Conservation (phyloP, 2,797 vertebrate genomes). For the Catostomus latipinnis region DNA sequence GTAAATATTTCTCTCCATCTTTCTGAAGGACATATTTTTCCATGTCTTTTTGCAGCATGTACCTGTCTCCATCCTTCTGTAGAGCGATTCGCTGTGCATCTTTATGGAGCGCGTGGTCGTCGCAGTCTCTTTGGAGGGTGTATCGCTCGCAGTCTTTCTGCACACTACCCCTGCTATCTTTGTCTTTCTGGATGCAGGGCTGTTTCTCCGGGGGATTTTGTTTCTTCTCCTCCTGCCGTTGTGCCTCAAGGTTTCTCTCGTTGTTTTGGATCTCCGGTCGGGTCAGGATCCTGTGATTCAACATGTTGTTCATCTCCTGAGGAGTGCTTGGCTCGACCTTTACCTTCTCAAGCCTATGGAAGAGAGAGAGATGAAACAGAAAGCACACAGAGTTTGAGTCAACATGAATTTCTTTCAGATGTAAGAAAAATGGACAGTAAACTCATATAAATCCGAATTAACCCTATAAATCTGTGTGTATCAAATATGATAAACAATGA, state of each 20-base stretch:
- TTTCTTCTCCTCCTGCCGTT: conserved; percentile 77
- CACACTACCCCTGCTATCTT: conserved; percentile 63
- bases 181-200: conserved; percentile 69
- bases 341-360: conserved; percentile 84
- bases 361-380: background rate
- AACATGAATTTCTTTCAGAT: background rate
- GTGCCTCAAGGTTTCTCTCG: conserved; percentile 84
- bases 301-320: conserved; percentile 86
- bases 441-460: no score
- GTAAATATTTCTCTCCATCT: conserved; percentile 62
- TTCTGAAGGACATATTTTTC: conserved; percentile 69
- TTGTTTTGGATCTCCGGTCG: conserved; percentile 92
- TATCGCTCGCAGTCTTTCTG: conserved; percentile 70
- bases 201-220: conserved; percentile 78
- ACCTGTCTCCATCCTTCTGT: conserved; percentile 61
- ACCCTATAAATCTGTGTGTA: no score
- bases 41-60: conserved; percentile 62
- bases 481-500: no score
- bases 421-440: no score
- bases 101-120: conserved; percentile 68
- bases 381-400: background rate
- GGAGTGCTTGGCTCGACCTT: conserved; percentile 80
- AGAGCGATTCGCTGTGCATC: conserved; percentile 70
- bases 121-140: conserved; percentile 67
- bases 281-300: conserved; percentile 87